A percentile compares a stretch with the other conserved stretches of the same genome.
Evolutionary conservation across 2,888 invertebrate species (phyloP).

Genomic region (Ophioninae sp.): DNA sequence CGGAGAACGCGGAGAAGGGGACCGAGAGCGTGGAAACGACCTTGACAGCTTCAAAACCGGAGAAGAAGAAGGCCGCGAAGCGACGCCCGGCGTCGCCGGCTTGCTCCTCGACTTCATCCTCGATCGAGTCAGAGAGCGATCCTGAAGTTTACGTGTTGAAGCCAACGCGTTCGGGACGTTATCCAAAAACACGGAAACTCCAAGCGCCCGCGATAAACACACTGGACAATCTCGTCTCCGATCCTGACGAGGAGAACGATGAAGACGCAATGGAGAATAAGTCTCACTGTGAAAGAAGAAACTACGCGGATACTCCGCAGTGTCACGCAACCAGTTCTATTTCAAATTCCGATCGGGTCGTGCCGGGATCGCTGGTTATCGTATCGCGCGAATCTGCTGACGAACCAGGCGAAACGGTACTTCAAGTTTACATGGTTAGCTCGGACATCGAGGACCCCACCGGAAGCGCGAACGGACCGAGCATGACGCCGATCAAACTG

Average conservation of each 20-base stretch:
- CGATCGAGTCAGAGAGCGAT: constrained; percentile 56
- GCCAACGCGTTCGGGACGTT: constrained; percentile 81
- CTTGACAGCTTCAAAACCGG: background rate
- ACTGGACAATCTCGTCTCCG: constrained; percentile 63
- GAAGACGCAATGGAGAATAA: background rate
- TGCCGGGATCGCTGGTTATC: constrained; percentile 83
- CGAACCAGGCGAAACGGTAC: constrained; percentile 79
- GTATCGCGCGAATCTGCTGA: constrained; percentile 80
- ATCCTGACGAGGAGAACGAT: constrained; percentile 25
- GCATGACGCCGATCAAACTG: constrained; percentile 77
- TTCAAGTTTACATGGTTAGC: constrained; percentile 82
- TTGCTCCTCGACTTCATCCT: constrained; percentile 5
- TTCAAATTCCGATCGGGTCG: constrained; percentile 74
- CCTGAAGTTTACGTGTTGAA: constrained; percentile 75
- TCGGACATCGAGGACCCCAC: constrained; percentile 70
- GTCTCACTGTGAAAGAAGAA: background rate
- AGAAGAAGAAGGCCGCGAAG: background rate
- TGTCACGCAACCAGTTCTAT: constrained; percentile 60
- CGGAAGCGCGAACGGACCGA: constrained; percentile 68
- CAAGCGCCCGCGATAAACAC: constrained; percentile 71
- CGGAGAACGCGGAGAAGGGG: background rate
- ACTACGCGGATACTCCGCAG: background rate
- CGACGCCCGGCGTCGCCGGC: background rate
- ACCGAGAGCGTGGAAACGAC: background rate
- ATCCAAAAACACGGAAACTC: constrained; percentile 77